Evolutionary conservation across 2,888 invertebrate species (phyloP).

Genomic region (Criorhina ranunculi): DNA sequence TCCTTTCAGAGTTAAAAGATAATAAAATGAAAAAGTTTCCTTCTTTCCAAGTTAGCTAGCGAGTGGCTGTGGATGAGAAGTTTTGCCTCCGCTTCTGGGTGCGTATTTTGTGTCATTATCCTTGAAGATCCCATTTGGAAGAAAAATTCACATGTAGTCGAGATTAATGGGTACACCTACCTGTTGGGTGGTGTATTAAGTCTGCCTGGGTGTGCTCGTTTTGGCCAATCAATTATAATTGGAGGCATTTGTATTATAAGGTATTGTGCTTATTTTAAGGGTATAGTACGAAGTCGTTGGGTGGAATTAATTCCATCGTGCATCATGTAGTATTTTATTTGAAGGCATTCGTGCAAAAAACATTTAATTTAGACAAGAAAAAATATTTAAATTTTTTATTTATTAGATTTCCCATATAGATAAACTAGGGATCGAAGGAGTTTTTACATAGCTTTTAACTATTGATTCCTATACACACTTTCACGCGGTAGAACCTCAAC

Average conservation of each 20-base stretch:
- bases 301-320: no score
- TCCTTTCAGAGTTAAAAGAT: conserved; percentile 9
- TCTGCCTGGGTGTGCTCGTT: conserved; percentile 32
- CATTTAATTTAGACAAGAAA: no score
- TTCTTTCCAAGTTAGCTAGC: conserved; percentile 4
- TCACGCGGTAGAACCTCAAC: no score
- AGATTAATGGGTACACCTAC: conserved; percentile 37
- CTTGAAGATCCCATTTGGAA: conserved; percentile 38
- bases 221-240: conserved; percentile 65
- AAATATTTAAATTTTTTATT: no score
- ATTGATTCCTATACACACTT: no score
- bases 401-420: no score
- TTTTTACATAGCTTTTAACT: no score
- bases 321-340: no score
- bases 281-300: not conserved
- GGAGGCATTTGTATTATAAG: conserved; percentile 57
- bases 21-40: conserved; percentile 1
- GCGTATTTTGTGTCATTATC: conserved; percentile 27
- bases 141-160: conserved; percentile 32
- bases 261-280: no score
- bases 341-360: no score
- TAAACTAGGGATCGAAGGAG: no score
- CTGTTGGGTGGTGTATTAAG: conserved; percentile 24
- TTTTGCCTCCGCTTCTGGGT: not conserved
- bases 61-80: conserved; percentile 9